Base-by-base conservation (phyloP, 2,113 vertebrate genomes). In the Aramus guarauna region DNA sequence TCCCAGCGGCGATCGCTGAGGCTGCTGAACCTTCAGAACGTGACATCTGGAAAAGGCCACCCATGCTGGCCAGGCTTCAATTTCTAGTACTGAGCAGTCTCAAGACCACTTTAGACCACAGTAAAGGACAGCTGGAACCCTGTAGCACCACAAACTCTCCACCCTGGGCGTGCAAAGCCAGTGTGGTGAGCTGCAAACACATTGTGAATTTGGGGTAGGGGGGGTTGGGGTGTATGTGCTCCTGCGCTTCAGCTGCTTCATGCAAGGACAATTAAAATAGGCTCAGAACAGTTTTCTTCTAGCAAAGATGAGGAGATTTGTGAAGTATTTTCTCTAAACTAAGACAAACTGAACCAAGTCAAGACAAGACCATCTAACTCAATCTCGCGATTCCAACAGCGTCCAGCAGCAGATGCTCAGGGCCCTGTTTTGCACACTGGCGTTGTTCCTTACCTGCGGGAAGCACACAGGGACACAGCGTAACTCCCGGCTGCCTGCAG, bases 11-110 rank as follows among this genome's bases (percentile, higher is more conserved):
- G 32, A 62, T 29, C 12, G 9, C 41, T 14, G 16, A 80, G 30
- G 19, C 32, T 29, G 32, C 17, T 66, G 45, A 87, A 39, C 34
- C 37, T 82, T 56, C 74, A 62, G 50, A 24, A 75, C 0, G 3
- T 0, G 3, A 58, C 29, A 56, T 24, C 0, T 52, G 45, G 69
- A 55, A 59, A 79, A 83, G 63, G 30, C 8, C 6, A 58, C 5
- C 3, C 0, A 0, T 83, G 71, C 36, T 2, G 0, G 59, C 47
- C 63, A 73, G 36, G 29, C 32, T 30, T 80, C n/a, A 29, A 62
- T 19, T 81, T 60, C 39, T 26, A 58, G n/a, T 52, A 56, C 8
- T 0, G 0, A 77, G 72, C 45, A 47, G 13, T 16, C 72, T 43
- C 5, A 0, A 30, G n/a, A 52, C 45, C 36, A 52, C 62, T 82